These are phyloP conservation scores for Apotomis turbidana DNA, from an alignment of 2,888 invertebrate species.

Conservation along the genomic window DNA sequence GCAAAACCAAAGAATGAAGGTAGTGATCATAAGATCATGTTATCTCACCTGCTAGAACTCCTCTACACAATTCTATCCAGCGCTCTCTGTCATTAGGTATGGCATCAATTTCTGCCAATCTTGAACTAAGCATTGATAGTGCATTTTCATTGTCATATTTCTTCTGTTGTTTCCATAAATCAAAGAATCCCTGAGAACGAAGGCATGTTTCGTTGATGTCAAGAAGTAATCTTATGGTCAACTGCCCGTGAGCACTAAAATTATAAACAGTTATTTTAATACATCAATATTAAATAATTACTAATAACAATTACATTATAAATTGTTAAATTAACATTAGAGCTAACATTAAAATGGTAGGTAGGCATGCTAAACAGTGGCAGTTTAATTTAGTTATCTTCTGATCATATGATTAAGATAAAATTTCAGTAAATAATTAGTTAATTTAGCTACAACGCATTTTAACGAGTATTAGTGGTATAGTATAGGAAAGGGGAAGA, in stretches of 20 bases:
- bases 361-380: too few relatives aligned
- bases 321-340: too few relatives aligned
- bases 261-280: conserved; percentile 47
- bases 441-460: too few relatives aligned
- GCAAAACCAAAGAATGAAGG: neutral
- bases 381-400: neutral
- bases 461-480: too few relatives aligned
- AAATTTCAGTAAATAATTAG: too few relatives aligned
- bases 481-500: too few relatives aligned
- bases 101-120: conserved; percentile 88
- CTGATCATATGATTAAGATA: too few relatives aligned
- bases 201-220: conserved; percentile 97
- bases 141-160: conserved; percentile 93
- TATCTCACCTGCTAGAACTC: conserved; percentile 85
- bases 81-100: conserved; percentile 83
- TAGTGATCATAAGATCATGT: neutral
- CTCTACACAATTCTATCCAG: conserved; percentile 87
- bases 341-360: too few relatives aligned
- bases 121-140: conserved; percentile 86
- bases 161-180: conserved; percentile 94
- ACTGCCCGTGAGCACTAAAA: conserved; percentile 88
- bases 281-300: conserved; percentile 7
- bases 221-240: conserved; percentile 94
- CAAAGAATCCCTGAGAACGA: conserved; percentile 95
- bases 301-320: too few relatives aligned